A percentile compares a stretch with the other conserved stretches of the same genome.
Conservation (phyloP, 2,888 invertebrate species). For the Formica aserva region DNA sequence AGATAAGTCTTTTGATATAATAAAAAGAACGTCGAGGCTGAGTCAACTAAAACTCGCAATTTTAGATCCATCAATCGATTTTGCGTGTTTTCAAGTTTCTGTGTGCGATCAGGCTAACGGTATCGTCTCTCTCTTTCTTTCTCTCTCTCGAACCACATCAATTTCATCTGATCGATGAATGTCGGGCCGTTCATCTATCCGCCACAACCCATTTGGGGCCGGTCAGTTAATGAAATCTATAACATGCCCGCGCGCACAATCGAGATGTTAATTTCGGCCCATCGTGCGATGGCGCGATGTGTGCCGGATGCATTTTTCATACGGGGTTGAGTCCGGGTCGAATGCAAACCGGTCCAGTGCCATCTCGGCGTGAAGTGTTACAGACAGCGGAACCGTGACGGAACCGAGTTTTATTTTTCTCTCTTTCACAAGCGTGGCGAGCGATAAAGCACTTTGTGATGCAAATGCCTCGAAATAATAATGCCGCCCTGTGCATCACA, state of each 20-base stretch:
- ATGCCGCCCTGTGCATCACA: constrained; percentile 57
- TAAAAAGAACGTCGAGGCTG: background rate
- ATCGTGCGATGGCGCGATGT: constrained; percentile 49
- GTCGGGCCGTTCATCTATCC: constrained; percentile 34
- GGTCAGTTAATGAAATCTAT: constrained; percentile 49
- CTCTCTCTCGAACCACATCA: background rate
- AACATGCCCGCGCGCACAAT: constrained; percentile 50
- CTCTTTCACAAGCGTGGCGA: constrained; percentile 56
- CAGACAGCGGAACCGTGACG: constrained; percentile 58
- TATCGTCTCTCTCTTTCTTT: background rate
- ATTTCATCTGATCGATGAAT: constrained; percentile 26
- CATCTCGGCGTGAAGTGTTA: constrained; percentile 68
- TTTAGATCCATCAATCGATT: constrained; percentile 20
- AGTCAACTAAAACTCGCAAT: constrained; percentile 20
- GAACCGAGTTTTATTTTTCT: constrained; percentile 70
- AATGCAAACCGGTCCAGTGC: constrained; percentile 70
- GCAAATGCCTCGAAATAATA: constrained; percentile 76
- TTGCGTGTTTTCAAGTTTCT: background rate
- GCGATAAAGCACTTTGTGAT: constrained; percentile 71
- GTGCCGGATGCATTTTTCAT: constrained; percentile 71
- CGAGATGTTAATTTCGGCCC: constrained; percentile 68
- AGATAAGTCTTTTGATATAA: background rate
- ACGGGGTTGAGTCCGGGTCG: constrained; percentile 63
- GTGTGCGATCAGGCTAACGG: background rate
- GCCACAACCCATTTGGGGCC: background rate